Evolutionary conservation across 2,797 vertebrate genomes (phyloP).

Genomic region (Euthynnus affinis): DNA sequence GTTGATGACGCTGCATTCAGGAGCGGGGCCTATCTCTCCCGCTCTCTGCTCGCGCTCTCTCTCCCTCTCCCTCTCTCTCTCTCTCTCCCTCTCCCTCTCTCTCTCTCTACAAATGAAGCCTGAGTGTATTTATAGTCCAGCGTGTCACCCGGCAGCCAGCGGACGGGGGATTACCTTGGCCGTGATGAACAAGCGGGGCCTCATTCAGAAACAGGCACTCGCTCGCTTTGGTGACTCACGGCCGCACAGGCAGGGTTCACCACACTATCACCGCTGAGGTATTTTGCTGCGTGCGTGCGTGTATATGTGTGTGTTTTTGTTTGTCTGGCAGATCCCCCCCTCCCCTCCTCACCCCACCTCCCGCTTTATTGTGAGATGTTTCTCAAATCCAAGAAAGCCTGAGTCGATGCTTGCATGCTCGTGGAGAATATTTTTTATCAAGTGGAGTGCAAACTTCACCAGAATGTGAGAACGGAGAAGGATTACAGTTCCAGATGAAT

Average conservation of each 20-base stretch:
- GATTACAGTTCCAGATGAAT: background rate
- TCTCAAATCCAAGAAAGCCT: constrained; percentile 12
- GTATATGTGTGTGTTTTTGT: constrained; percentile 20
- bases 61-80: constrained; percentile 37
- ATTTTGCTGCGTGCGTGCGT: constrained; percentile 33
- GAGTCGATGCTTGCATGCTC: background rate
- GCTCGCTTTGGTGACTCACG: constrained; percentile 74
- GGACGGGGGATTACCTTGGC: constrained; percentile 85
- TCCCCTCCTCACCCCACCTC: too few species aligned
- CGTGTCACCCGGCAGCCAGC: constrained; percentile 79
- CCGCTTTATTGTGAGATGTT: constrained; percentile 14
- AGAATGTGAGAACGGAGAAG: constrained; percentile 1
- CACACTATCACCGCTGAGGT: constrained; percentile 58
- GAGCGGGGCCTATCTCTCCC: constrained; percentile 50
- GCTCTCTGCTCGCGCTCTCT: constrained; percentile 20
- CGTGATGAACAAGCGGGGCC: constrained; percentile 74
- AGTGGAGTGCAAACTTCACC: constrained; percentile 13
- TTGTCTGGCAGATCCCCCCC: constrained; percentile 33
- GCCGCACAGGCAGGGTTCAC: constrained; percentile 65
- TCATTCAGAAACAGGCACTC: constrained; percentile 78
- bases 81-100: constrained; percentile 13
- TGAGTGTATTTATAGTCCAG: constrained; percentile 85
- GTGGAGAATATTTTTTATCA: background rate
- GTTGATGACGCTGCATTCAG: constrained; percentile 78
- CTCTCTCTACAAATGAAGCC: constrained; percentile 70